phyloP scores from a whole-genome alignment of 2,888 invertebrate genomes.

The Actias luna region DNA sequence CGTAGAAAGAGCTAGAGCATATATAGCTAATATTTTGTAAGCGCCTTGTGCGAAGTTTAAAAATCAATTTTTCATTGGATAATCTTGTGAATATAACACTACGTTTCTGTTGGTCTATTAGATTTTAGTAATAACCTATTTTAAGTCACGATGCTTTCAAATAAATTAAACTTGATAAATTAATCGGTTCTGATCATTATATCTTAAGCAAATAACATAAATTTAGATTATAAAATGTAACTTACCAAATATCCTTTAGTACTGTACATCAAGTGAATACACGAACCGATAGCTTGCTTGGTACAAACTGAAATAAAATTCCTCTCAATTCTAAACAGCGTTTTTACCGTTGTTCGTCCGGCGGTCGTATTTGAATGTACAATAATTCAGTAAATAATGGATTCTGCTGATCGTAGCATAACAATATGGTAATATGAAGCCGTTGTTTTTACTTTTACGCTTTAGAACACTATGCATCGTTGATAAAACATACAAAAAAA shows the following conservation, averaged over 20 bases:
- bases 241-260: slow-evolving; percentile 2
- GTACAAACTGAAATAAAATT: slow-evolving; percentile 40
- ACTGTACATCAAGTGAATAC: slow-evolving; percentile 20
- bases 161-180: too few relatives aligned
- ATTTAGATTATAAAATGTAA: background rate
- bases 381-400: slow-evolving; percentile 55
- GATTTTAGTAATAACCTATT: too few relatives aligned
- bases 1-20: too few relatives aligned
- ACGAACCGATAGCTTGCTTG: slow-evolving; percentile 26
- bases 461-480: background rate
- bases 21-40: too few relatives aligned
- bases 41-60: too few relatives aligned
- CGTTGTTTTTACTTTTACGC: slow-evolving; percentile 11
- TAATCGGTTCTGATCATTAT: too few relatives aligned
- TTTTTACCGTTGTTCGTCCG: slow-evolving; percentile 23
- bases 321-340: slow-evolving; percentile 22
- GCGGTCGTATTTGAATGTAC: slow-evolving; percentile 20
- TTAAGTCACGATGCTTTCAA: too few relatives aligned
- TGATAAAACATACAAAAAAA: background rate
- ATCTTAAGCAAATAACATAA: background rate
- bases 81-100: too few relatives aligned
- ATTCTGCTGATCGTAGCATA: slow-evolving; percentile 34
- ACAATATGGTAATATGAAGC: slow-evolving; percentile 26
- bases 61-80: too few relatives aligned
- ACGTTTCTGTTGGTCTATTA: too few relatives aligned